Evolutionary conservation across 92 coral and sea anemone species (phyloP).

Genomic region (Blastomussa wellsi): DNA sequence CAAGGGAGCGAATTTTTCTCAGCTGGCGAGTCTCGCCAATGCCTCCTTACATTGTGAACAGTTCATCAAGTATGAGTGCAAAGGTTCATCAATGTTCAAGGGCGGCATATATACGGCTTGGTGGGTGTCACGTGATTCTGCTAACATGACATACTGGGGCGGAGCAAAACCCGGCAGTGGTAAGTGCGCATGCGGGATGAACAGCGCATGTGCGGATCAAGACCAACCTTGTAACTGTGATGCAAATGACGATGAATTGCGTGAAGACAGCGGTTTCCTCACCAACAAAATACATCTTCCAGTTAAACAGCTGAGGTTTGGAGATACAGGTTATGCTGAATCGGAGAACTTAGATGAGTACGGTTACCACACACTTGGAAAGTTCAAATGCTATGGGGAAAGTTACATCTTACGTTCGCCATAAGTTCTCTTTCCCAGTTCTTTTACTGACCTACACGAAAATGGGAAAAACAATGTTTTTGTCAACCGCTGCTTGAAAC

Average conservation of each 20-base stretch:
- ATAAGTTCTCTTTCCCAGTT: too few relatives aligned
- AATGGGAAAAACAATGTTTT: too few relatives aligned
- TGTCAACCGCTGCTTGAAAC: too few relatives aligned
- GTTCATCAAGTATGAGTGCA: slow-evolving; percentile 62
- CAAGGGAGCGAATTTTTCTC: slow-evolving; percentile 40
- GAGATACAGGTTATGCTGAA: neutral
- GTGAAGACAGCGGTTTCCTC: neutral
- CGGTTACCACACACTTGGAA: neutral
- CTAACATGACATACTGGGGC: neutral
- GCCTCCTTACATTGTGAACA: slow-evolving; percentile 57
- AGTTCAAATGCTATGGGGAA: neutral
- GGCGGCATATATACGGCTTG: neutral
- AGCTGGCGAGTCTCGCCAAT: slow-evolving; percentile 42
- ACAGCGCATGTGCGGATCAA: neutral
- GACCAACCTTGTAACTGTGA: neutral
- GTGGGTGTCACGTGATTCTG: slow-evolving; percentile 13
- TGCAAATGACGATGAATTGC: neutral
- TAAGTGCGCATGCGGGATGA: neutral
- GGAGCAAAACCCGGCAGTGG: neutral
- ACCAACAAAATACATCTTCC: slow-evolving; percentile 10
- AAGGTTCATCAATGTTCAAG: neutral
- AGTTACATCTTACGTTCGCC: neutral
- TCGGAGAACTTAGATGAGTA: neutral
- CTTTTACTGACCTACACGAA: too few relatives aligned
- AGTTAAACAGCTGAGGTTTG: slow-evolving; percentile 26